A percentile compares a stretch with the other conserved stretches of the same genome.
These are phyloP conservation scores for Nomada hirtipes DNA, from an alignment of 2,888 invertebrate genomes.

Conservation along the genomic window DNA sequence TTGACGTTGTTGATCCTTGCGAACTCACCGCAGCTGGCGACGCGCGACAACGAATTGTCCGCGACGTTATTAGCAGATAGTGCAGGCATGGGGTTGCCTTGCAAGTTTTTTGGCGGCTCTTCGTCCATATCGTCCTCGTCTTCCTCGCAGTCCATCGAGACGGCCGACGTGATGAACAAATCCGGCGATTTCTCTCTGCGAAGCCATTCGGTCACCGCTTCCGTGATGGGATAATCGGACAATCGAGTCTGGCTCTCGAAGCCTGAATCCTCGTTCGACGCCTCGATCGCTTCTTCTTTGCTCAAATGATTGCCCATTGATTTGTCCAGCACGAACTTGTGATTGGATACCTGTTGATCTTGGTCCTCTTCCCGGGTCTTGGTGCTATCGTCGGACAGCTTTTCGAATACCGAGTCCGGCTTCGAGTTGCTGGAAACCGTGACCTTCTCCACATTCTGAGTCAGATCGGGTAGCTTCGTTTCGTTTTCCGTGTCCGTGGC, in stretches of 20 bases:
- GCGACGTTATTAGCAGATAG: slow-evolving; percentile 84
- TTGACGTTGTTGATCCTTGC: slow-evolving; percentile 72
- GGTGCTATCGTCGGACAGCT: not conserved
- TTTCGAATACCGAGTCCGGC: slow-evolving; percentile 4
- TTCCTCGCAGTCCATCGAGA: slow-evolving; percentile 59
- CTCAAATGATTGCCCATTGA: slow-evolving; percentile 5
- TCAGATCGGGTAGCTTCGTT: slow-evolving; percentile 14
- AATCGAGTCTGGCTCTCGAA: slow-evolving; percentile 77
- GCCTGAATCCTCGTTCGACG: slow-evolving; percentile 78
- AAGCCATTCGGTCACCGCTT: slow-evolving; percentile 87
- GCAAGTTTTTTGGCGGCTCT: slow-evolving; percentile 85
- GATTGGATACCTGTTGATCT: not conserved
- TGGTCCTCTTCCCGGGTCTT: not conserved
- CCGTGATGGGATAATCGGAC: slow-evolving; percentile 85
- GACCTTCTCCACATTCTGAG: slow-evolving; percentile 22
- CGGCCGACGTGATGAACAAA: slow-evolving; percentile 75
- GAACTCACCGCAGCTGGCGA: slow-evolving; percentile 79
- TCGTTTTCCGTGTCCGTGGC: slow-evolving; percentile 34
- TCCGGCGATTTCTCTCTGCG: slow-evolving; percentile 82
- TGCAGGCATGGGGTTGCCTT: slow-evolving; percentile 86
- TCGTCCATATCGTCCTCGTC: slow-evolving; percentile 72
- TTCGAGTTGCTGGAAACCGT: slow-evolving; percentile 38
- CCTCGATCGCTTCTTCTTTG: slow-evolving; percentile 58
- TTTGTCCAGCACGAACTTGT: slow-evolving; percentile 6
- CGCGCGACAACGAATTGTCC: slow-evolving; percentile 74